phyloP scores from a whole-genome alignment of 2,888 invertebrate genomes.

The Epirrhoe alternata region DNA sequence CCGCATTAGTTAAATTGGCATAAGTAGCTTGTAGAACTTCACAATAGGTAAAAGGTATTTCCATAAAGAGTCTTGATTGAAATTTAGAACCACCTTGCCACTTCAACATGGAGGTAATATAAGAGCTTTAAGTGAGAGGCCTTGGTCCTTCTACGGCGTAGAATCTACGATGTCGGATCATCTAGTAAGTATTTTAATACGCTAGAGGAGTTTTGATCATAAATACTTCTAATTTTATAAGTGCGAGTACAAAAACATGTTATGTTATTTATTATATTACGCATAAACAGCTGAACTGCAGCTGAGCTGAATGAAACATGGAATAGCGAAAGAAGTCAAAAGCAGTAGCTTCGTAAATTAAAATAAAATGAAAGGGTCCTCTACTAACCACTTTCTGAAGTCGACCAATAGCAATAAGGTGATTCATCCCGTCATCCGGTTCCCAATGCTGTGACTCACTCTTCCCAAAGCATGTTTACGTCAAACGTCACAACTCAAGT shows the following conservation, averaged over 20 bases:
- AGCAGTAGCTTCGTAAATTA: background rate
- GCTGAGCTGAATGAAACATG: background rate
- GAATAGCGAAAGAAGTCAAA: background rate
- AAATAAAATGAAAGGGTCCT: conserved; percentile 25
- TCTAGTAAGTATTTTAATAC: background rate
- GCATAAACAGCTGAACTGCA: background rate
- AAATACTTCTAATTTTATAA: background rate
- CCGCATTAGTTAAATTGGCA: background rate
- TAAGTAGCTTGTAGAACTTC: background rate
- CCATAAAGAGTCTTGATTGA: background rate
- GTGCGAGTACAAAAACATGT: background rate
- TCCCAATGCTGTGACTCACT: conserved; percentile 42
- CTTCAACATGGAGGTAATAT: background rate
- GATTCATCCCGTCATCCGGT: conserved; percentile 46
- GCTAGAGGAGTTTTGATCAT: background rate
- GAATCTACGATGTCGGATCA: background rate
- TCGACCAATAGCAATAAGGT: conserved; percentile 42
- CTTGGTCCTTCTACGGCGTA: background rate
- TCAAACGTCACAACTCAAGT: conserved; percentile 34
- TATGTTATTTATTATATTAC: background rate
- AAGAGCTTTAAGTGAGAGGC: background rate
- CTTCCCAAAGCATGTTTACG: conserved; percentile 39
- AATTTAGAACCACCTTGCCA: background rate
- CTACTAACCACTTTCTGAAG: conserved; percentile 40
- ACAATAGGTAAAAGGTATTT: background rate